Evolutionary conservation across 2,797 vertebrate species (phyloP).

Genomic region (Syncerus caffer): DNA sequence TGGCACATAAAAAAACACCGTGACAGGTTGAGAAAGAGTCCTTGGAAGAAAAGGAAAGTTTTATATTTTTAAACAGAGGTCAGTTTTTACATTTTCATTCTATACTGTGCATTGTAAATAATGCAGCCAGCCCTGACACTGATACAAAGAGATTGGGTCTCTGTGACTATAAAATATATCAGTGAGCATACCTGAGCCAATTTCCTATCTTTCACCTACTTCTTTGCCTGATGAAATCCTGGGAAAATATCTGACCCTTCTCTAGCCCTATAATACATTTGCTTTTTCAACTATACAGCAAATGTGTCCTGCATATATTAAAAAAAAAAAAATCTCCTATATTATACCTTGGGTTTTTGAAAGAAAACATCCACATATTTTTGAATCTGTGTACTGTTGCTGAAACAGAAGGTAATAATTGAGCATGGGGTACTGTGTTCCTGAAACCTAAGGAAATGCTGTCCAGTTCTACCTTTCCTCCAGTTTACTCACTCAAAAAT

Average conservation of each 20-base stretch:
- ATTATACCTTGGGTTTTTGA: not conserved
- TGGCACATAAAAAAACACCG: not conserved
- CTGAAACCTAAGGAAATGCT: not conserved
- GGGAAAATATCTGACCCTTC: not conserved
- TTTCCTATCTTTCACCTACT: not conserved
- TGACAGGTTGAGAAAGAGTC: not conserved
- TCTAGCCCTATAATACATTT: not conserved
- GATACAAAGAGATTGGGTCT: not conserved
- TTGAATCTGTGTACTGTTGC: not conserved
- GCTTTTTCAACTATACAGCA: not conserved
- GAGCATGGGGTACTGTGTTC: not conserved
- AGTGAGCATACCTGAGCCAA: not conserved
- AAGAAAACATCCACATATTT: not conserved
- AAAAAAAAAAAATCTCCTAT: not conserved
- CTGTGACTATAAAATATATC: not conserved
- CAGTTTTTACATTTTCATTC: not conserved
- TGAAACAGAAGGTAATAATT: not conserved
- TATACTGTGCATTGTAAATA: not conserved
- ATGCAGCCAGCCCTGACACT: not conserved
- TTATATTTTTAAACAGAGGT: not conserved
- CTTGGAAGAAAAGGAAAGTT: not conserved
- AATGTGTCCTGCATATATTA: not conserved
- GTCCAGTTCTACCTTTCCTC: not conserved
- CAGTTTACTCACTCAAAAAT: not conserved
- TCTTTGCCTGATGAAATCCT: not conserved